Conservation (phyloP, 2,113 vertebrate genomes). For the Erythrolamprus reginae region DNA sequence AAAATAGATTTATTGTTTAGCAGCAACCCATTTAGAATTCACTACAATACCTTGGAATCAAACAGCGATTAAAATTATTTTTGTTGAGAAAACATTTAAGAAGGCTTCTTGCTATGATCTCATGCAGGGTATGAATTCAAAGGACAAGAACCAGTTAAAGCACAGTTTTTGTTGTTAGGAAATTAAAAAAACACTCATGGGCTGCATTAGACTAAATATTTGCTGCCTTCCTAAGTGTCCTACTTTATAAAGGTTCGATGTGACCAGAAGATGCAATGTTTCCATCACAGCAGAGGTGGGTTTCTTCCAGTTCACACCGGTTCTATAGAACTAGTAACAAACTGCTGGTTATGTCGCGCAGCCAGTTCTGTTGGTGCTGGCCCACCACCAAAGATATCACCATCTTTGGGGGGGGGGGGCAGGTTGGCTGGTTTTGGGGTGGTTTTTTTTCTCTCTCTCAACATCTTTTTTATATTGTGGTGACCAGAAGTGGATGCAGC, state of each 20-base stretch:
- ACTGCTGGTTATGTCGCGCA: too few species aligned
- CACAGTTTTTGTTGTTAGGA: not conserved
- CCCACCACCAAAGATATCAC: too few species aligned
- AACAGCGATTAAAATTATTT: slow-evolving; percentile 35
- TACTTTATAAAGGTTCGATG: not conserved
- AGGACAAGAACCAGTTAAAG: not conserved
- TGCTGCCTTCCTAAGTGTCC: not conserved
- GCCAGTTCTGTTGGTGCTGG: too few species aligned
- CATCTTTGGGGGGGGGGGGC: too few species aligned
- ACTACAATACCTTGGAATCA: slow-evolving; percentile 23
- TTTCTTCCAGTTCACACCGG: too few species aligned
- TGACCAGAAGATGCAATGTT: not conserved
- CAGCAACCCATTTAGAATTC: slow-evolving; percentile 29
- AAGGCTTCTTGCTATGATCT: slow-evolving; percentile 14
- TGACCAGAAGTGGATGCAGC: too few species aligned
- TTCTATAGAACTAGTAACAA: too few species aligned
- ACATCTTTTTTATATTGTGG: too few species aligned
- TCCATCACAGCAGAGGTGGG: not conserved
- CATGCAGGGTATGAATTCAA: slow-evolving; percentile 19
- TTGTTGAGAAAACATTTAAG: slow-evolving; percentile 44
- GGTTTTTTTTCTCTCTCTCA: too few species aligned
- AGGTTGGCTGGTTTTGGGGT: too few species aligned
- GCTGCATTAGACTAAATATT: not conserved
- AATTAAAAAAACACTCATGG: not conserved
- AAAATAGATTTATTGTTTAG: slow-evolving; percentile 34